Conservation (phyloP, 1,140 invertebrate genomes). For the Leucophenga varia region DNA sequence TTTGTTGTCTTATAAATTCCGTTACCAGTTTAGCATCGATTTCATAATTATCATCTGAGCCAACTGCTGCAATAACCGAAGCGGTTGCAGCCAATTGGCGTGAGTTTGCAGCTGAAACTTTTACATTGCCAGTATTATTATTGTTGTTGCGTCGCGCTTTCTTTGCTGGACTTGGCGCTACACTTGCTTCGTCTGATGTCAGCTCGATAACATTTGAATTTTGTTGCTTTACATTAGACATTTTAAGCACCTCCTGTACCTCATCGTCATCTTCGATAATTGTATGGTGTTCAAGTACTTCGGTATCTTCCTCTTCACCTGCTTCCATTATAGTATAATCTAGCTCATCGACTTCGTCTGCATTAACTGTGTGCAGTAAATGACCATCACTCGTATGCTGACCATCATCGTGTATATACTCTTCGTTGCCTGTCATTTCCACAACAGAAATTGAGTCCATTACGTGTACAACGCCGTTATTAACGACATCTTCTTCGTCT, state of each 20-base stretch:
- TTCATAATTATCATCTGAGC: slow-evolving; percentile 42
- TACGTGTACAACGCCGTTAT: no score
- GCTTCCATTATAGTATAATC: slow-evolving; percentile 46
- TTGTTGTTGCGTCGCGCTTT: slow-evolving; percentile 17
- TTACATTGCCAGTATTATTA: background rate
- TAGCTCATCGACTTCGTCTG: slow-evolving; percentile 38
- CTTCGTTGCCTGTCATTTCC: slow-evolving; percentile 29
- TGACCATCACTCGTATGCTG: slow-evolving; percentile 22
- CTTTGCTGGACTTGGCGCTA: slow-evolving; percentile 24
- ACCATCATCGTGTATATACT: slow-evolving; percentile 39
- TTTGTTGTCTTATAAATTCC: slow-evolving; percentile 50
- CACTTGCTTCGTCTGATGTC: no score
- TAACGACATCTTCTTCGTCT: slow-evolving; percentile 12
- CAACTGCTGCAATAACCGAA: slow-evolving; percentile 45
- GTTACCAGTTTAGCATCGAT: slow-evolving; percentile 48
- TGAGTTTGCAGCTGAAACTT: slow-evolving; percentile 39
- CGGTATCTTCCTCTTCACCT: slow-evolving; percentile 35
- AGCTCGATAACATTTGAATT: no score
- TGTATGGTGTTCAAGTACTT: slow-evolving; percentile 24
- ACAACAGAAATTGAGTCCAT: slow-evolving; percentile 12
- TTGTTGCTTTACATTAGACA: no score
- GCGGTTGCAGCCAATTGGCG: slow-evolving; percentile 45
- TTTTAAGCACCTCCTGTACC: slow-evolving; percentile 18
- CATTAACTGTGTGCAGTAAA: no score
- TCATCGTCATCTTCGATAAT: slow-evolving; percentile 16